Conservation (phyloP, 1,140 invertebrate genomes). For the Copidosoma floridanum region DNA sequence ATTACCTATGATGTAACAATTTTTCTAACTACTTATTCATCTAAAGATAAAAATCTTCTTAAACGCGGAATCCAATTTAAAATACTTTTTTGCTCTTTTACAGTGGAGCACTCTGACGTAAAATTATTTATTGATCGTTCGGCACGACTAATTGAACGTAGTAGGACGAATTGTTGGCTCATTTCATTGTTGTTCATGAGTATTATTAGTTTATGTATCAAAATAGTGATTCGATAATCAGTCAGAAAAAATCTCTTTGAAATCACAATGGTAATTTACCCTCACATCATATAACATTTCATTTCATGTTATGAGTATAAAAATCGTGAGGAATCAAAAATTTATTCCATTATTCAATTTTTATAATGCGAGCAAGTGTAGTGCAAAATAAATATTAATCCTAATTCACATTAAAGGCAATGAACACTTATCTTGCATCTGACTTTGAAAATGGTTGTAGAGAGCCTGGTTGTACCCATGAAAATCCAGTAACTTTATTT, state of each 20-base stretch:
- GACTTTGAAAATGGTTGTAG: constrained; percentile 70
- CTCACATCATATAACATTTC: background rate
- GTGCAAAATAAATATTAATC: background rate
- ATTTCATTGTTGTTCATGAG: constrained; percentile 17
- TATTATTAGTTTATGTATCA: constrained; percentile 16
- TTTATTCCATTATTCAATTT: too few relatives aligned
- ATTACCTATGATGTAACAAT: too few relatives aligned
- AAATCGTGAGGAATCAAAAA: constrained; percentile 12
- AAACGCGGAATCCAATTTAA: too few relatives aligned
- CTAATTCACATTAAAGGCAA: background rate
- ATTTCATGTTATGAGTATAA: constrained; percentile 12
- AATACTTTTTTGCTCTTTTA: too few relatives aligned
- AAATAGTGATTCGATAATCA: constrained; percentile 14
- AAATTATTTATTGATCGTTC: constrained; percentile 9
- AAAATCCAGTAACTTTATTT: constrained; percentile 59
- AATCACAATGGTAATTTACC: constrained; percentile 11
- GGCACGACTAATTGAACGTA: constrained; percentile 14
- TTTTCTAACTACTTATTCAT: too few relatives aligned
- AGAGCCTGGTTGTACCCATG: constrained; percentile 74
- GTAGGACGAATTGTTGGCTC: constrained; percentile 9
- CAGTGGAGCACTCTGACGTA: too few relatives aligned
- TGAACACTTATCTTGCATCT: constrained; percentile 45
- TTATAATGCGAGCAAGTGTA: background rate
- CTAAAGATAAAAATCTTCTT: too few relatives aligned
- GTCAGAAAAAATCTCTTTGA: constrained; percentile 22